These are phyloP conservation scores for Platyura marginata DNA, from an alignment of 1,140 invertebrate genomes.

Conservation along the genomic window DNA sequence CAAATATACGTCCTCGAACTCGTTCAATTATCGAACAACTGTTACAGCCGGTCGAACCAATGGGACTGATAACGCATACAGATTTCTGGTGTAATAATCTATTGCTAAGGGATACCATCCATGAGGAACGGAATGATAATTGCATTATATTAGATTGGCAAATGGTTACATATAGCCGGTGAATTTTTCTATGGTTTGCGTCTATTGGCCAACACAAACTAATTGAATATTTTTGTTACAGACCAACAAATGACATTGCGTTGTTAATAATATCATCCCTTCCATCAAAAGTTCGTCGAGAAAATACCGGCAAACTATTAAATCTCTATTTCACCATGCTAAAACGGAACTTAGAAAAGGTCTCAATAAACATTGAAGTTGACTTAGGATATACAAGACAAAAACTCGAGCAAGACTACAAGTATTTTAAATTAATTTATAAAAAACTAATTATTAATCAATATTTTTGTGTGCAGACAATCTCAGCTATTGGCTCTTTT, in stretches of 20 bases:
- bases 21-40: conserved; percentile 42
- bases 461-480: conserved; percentile 2
- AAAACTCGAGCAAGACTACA: conserved; percentile 42
- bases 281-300: conserved; percentile 43
- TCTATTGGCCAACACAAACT: background rate
- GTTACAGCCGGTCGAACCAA: conserved; percentile 40
- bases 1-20: conserved; percentile 33
- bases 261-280: conserved; percentile 59
- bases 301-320: conserved; percentile 37
- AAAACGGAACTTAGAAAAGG: conserved; percentile 28
- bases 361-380: conserved; percentile 38
- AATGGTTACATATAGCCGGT: conserved; percentile 56
- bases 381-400: conserved; percentile 32
- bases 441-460: background rate
- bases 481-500: conserved; percentile 53
- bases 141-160: conserved; percentile 66
- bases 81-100: conserved; percentile 73
- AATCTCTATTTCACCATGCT: conserved; percentile 49
- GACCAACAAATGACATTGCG: conserved; percentile 59
- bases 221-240: conserved; percentile 10
- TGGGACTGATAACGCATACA: conserved; percentile 54
- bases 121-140: conserved; percentile 24
- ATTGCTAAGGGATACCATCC: conserved; percentile 36
- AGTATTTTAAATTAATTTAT: no score
- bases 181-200: conserved; percentile 1